Evolutionary conservation across 1,140 invertebrate species (phyloP).

Genomic region (Heliothis subflexa): DNA sequence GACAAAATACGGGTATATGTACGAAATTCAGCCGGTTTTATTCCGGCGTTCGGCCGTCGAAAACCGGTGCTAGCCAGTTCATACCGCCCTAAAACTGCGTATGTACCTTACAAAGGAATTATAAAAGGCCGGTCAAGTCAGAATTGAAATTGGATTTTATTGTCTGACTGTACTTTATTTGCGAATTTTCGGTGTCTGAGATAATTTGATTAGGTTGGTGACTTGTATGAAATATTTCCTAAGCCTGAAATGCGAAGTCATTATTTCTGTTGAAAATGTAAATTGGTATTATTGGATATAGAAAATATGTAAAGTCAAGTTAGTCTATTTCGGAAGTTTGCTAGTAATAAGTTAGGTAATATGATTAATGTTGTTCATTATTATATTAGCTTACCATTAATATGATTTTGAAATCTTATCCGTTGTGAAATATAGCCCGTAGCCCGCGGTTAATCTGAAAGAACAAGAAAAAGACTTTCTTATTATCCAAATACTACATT

Average conservation of each 20-base stretch:
- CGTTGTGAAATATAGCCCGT: conserved; percentile 75
- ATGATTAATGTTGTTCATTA: neutral
- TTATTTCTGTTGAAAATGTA: neutral
- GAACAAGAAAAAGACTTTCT: conserved; percentile 52
- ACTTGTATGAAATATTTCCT: conserved; percentile 20
- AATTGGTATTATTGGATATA: conserved; percentile 20
- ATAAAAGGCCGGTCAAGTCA: conserved; percentile 40
- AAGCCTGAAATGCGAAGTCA: neutral
- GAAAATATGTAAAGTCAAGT: conserved; percentile 9
- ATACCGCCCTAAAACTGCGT: conserved; percentile 43
- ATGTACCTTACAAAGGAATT: conserved; percentile 45
- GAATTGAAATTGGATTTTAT: conserved; percentile 41
- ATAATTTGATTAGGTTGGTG: conserved; percentile 13
- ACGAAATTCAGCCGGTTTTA: conserved; percentile 72
- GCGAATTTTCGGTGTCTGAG: conserved; percentile 10
- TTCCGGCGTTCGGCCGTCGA: conserved; percentile 56
- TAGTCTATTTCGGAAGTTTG: conserved; percentile 50
- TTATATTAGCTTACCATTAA: conserved; percentile 76
- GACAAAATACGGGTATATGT: conserved; percentile 72
- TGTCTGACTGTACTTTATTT: conserved; percentile 35
- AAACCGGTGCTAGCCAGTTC: conserved; percentile 48
- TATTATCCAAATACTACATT: neutral
- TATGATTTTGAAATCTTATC: conserved; percentile 81
- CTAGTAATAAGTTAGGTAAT: conserved; percentile 36
- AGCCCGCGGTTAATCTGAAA: conserved; percentile 77